Base-by-base conservation (phyloP, 1,140 invertebrate genomes). In the Anastrepha obliqua region DNA sequence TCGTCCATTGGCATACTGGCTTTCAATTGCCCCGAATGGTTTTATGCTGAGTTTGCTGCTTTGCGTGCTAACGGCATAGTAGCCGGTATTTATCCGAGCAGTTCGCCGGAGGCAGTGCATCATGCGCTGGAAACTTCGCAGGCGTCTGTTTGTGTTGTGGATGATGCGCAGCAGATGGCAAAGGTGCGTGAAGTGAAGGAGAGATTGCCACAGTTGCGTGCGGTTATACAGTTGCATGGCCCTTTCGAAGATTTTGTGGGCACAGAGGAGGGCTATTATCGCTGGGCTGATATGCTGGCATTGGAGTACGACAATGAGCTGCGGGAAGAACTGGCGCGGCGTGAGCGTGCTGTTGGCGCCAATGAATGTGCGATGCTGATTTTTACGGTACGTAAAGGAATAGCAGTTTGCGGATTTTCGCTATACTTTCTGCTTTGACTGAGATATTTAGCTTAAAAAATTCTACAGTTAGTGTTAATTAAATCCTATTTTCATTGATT, bases 11-110 rank as follows among this genome's bases (percentile, higher is more conserved):
- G 97, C 88, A 97, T 99, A 89, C 92, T 99, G 39, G 98, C 98
- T 20, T 98, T 98, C 93, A 99, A 99, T 92, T 96, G 96, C 74
- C 97, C 97, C 15, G 96, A 98, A 94, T 99, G 98, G 98, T 97
- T 98, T 91, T 95, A 98, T 87, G 94, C 97, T 0, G 95, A 98
- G 93, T 90, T 99, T n/a, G 98, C 95, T 1, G 96, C 97, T 2
- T 97, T 98, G 90, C 97, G 97, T 93, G 98, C 98, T 88, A 98
- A 97, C 96, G 98, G 97, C 64, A 95, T 98, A 88, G 96, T 96
- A 51, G 96, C 96, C 59, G 98, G 98, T 86, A 98, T 99, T 91
- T 99, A 99, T 93, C 97, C 98, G 2, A 99, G 97, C 65, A 99
- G 98, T 93, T 96, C 96, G 42, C 91, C 97, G 0, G 97, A 98